Conservation (phyloP, 1,140 invertebrate species). For the Heliconius hermathena region DNA sequence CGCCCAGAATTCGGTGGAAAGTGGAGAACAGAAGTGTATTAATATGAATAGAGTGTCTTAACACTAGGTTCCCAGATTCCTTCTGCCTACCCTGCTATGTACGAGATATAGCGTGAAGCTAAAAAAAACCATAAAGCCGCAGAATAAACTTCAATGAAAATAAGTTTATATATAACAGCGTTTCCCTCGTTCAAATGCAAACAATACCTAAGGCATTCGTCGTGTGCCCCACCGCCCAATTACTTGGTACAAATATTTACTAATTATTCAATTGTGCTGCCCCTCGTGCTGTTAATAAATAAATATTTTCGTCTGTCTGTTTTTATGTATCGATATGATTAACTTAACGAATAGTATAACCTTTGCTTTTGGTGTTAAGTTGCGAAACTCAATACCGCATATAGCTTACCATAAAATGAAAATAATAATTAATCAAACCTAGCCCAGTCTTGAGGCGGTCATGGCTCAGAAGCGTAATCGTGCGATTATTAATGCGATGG, state of each 20-base stretch:
- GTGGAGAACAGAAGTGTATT: background rate
- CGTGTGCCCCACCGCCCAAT: constrained; percentile 26
- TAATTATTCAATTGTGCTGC: constrained; percentile 37
- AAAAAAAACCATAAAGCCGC: no score
- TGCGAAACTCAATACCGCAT: background rate
- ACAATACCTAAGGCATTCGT: constrained; percentile 22
- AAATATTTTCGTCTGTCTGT: background rate
- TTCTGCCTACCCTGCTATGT: no score
- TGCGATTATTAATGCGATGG: no score
- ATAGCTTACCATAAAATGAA: background rate
- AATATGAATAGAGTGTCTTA: no score
- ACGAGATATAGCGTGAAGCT: no score
- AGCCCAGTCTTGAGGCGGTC: no score
- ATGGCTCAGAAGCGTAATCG: no score
- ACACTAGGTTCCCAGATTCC: no score
- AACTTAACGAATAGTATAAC: no score
- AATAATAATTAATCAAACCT: no score
- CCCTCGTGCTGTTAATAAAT: background rate
- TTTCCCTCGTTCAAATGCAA: constrained; percentile 2
- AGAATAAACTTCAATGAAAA: background rate
- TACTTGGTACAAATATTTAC: constrained; percentile 37
- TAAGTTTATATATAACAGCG: background rate
- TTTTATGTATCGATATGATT: background rate
- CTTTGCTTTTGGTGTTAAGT: background rate
- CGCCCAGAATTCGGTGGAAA: background rate